Conservation (phyloP, 2,797 vertebrate species). For the Mycteria americana region DNA sequence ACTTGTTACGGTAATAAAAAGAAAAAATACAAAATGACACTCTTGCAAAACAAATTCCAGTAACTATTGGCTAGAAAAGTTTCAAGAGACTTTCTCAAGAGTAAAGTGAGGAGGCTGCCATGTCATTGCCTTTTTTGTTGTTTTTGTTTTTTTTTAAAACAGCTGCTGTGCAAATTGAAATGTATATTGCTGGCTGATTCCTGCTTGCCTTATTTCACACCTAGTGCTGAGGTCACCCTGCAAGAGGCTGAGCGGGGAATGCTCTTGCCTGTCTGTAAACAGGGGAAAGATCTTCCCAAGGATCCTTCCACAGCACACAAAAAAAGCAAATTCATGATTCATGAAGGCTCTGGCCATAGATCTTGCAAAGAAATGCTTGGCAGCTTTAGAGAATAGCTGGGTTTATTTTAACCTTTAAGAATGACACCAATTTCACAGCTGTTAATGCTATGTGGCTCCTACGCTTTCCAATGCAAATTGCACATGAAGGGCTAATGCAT, state of each 20-base stretch:
- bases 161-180: background rate
- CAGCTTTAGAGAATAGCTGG: slow-evolving; percentile 44
- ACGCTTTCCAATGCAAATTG: slow-evolving; percentile 62
- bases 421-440: slow-evolving; percentile 68
- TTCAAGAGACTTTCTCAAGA: background rate
- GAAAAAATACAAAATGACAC: background rate
- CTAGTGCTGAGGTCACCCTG: background rate
- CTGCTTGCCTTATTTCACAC: background rate
- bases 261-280: background rate
- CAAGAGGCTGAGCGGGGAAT: background rate
- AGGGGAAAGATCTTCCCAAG: background rate
- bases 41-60: slow-evolving; percentile 23
- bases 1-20: background rate
- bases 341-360: background rate
- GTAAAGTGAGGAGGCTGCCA: background rate
- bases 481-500: slow-evolving; percentile 44
- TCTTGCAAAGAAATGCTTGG: slow-evolving; percentile 43
- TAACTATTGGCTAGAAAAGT: background rate
- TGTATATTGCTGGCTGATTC: background rate
- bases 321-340: slow-evolving; percentile 23
- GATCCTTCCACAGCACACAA: background rate
- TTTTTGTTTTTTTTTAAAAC: background rate
- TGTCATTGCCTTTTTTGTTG: background rate
- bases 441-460: slow-evolving; percentile 56
- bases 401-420: slow-evolving; percentile 68